Conservation (phyloP, 2,797 vertebrate species). For the Oceanodroma leucorhoa region DNA sequence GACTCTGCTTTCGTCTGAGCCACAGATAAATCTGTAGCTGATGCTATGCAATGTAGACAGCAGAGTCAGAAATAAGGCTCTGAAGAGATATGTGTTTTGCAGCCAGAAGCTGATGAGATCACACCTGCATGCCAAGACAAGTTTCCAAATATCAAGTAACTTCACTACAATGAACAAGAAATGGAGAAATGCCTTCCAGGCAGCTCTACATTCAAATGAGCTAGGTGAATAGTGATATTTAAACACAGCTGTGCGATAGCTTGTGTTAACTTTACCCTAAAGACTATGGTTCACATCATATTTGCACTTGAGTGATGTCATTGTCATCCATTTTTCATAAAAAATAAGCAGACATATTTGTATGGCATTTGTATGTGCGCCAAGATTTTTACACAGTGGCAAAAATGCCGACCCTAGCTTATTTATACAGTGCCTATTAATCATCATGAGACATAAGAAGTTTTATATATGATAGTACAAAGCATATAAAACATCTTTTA, state of each 20-base stretch:
- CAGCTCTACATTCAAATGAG: neutral
- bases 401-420: neutral
- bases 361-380: neutral
- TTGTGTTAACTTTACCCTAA: neutral
- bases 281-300: neutral
- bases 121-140: neutral
- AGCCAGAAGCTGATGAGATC: neutral
- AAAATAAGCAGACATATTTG: neutral
- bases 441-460: neutral
- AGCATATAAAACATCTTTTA: neutral
- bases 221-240: neutral
- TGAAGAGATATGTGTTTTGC: neutral
- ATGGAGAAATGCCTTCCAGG: neutral
- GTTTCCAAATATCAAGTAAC: neutral
- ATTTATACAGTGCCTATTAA: neutral
- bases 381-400: neutral
- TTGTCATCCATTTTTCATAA: neutral
- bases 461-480: neutral
- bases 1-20: neutral
- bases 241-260: neutral
- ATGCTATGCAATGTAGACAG: neutral
- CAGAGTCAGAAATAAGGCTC: constrained; percentile 16
- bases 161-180: neutral
- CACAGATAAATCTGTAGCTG: constrained; percentile 21
- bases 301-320: neutral